Evolutionary conservation across 2,797 vertebrate genomes (phyloP).

Genomic region (Sebastes trivittatus): DNA sequence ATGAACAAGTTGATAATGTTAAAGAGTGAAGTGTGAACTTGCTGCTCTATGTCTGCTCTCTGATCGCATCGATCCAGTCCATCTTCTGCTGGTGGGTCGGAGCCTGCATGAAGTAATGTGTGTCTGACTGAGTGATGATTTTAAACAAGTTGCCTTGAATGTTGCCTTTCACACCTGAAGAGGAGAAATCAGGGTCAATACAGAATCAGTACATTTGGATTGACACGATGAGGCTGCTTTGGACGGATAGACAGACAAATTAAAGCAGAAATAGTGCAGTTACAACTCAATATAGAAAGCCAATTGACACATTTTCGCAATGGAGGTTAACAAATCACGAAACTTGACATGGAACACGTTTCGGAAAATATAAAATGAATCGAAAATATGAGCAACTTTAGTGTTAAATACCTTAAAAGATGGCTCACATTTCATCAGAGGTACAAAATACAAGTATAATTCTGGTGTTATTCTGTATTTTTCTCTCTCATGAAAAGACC

Average conservation of each 20-base stretch:
- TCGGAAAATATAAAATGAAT: background rate
- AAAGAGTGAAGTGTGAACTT: background rate
- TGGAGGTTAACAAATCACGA: too few relatives aligned
- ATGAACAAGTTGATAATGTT: rapidly evolving
- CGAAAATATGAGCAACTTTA: background rate
- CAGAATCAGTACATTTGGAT: background rate
- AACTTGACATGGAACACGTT: rapidly evolving
- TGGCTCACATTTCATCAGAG: background rate
- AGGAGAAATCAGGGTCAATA: background rate
- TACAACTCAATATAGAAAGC: background rate
- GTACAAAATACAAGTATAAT: background rate
- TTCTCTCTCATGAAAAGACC: too few relatives aligned
- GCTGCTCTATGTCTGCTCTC: conserved; percentile 79
- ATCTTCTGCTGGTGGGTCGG: conserved; percentile 88
- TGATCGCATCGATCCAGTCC: conserved; percentile 94
- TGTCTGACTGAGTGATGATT: conserved; percentile 93
- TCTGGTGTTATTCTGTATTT: background rate
- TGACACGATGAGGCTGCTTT: background rate
- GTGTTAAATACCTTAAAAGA: background rate
- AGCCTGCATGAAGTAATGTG: conserved; percentile 93
- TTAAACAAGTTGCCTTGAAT: conserved; percentile 96
- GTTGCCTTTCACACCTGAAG: conserved; percentile 92
- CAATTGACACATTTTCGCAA: background rate
- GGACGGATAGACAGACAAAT: background rate
- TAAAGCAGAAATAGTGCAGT: background rate